Base-by-base conservation (phyloP, 2,797 vertebrate species). In the Sorex maritimensis region DNA sequence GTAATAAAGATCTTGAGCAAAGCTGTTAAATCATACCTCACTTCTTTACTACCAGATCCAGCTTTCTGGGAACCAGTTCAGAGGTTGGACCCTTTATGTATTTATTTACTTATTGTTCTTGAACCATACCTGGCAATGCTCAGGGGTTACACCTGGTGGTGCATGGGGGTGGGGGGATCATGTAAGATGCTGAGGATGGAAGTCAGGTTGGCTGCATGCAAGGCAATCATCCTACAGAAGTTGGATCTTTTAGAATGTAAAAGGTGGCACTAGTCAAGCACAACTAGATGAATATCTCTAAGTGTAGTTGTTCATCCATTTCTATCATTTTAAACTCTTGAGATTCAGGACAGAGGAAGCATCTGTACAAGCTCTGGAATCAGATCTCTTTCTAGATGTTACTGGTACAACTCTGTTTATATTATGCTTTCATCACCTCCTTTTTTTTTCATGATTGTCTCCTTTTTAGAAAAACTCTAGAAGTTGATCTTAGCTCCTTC, bases 1-100 rank as follows among this genome's bases (percentile, higher is more conserved):
- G 86, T 91, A 94, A 93, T 68, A 44, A 95, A 96, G 81, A 95
- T 26, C 23, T 78, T 7, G 4, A 38, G 73, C 63, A 78, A 94
- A 67, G 71, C 73, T 38, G 49, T 86, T 34, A 41, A 4, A n/a
- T 44, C 41, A 44, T 44, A 44, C 49, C 65, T 12, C 71, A 67
- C 81, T 61, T 61, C 58, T 6, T 61, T 61, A 61, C 58, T 61
- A 23, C 21, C 58, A 21, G 58, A 61, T 21, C 49, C n/a, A 46
- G 92, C 58, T 61, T 61, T 68, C 44, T 65, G 83, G 90, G 81
- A 19, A 49, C 81, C 61, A 46, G 55, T 79, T 41, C 30, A 19
- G 19, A n/a, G 34, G 24, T 17, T 19, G 26, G 46, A 41, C n/a
- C 88, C 81, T 74, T 84, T 83, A 26, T 19, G 72, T 41, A 12